These are phyloP conservation scores for Acanthurus lineatus DNA, from an alignment of 2,797 vertebrate genomes.

Conservation along the genomic window DNA sequence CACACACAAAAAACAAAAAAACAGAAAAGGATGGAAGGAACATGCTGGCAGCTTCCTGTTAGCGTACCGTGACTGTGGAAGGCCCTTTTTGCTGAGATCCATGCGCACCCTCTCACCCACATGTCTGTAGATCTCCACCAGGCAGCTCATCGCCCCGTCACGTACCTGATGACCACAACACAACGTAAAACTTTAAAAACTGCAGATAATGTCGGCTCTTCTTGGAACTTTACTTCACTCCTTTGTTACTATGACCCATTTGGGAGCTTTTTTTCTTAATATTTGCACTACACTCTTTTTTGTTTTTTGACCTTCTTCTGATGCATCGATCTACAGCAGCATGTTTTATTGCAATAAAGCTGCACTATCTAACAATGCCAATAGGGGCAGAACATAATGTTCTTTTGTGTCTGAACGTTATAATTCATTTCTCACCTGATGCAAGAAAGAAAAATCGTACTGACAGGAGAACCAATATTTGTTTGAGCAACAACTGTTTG, in stretches of 20 bases:
- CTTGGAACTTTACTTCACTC: no score
- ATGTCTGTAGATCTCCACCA: conserved; percentile 98
- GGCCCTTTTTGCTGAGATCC: conserved; percentile 98
- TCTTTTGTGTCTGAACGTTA: no score
- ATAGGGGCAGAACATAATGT: no score
- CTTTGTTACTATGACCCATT: background rate
- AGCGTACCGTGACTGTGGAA: conserved; percentile 95
- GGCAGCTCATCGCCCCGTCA: conserved; percentile 95
- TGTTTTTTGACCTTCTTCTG: background rate
- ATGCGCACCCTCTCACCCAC: conserved; percentile 97
- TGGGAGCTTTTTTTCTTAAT: background rate
- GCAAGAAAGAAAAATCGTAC: no score
- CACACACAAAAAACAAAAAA: background rate
- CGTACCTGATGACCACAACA: conserved; percentile 87
- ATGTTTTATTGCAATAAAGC: background rate
- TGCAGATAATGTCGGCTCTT: background rate
- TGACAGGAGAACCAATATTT: no score
- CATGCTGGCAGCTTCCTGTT: background rate
- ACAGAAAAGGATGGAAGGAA: background rate
- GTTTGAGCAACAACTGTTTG: no score
- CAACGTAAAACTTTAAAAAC: background rate
- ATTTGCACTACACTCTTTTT: background rate
- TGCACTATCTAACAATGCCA: conserved; percentile 12
- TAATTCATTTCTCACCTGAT: no score
- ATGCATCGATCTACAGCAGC: no score